Conservation (phyloP, 2,797 vertebrate genomes). For the Hipposideros larvatus region DNA sequence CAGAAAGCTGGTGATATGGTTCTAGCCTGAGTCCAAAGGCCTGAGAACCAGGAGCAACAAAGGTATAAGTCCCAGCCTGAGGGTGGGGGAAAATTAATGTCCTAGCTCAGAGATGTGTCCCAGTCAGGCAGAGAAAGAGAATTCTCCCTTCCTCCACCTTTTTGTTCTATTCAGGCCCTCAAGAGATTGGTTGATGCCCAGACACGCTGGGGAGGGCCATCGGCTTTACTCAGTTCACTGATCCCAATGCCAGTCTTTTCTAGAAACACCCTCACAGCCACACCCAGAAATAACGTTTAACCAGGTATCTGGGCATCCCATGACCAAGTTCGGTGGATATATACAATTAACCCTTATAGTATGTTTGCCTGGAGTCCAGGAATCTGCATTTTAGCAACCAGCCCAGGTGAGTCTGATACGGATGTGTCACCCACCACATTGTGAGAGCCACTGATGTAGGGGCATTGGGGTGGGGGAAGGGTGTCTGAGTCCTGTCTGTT, state of each 20-base stretch:
- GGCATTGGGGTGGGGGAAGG: neutral
- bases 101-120: neutral
- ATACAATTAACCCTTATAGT: neutral
- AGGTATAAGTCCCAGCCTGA: neutral
- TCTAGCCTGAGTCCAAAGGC: neutral
- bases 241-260: neutral
- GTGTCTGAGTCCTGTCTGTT: neutral
- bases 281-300: neutral
- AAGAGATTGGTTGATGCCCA: too few relatives aligned
- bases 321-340: neutral
- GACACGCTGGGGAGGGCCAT: neutral
- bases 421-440: neutral
- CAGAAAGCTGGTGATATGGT: neutral
- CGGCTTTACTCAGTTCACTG: neutral
- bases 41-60: neutral
- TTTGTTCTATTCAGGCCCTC: neutral
- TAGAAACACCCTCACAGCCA: neutral
- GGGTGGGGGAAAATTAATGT: neutral
- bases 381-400: neutral
- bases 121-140: neutral
- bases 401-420: neutral
- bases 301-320: neutral
- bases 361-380: neutral
- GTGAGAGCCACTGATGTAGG: neutral
- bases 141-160: neutral